Evolutionary conservation across 2,113 vertebrate species (phyloP), one percentile per base, ranked within the genome.

Genomic region (Promerops cafer): DNA sequence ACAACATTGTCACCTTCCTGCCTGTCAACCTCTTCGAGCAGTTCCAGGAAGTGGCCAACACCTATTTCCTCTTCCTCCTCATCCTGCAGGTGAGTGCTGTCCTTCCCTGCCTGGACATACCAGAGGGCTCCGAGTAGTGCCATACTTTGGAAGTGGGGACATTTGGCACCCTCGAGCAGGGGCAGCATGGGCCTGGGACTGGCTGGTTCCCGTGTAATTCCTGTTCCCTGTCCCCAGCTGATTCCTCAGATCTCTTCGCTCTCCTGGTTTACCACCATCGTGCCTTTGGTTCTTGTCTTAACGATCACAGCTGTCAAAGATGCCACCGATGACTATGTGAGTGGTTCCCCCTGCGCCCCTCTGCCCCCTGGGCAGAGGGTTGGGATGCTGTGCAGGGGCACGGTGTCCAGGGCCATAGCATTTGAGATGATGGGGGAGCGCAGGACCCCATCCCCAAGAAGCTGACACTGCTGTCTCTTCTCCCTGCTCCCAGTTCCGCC

Each of bases 201-300:
- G 52, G 19, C 49, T n/a, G 7, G 8, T 26, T 22, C 27, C 33
- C 12, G 6, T 17, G 6, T 93, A 24, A 86, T 65, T 30, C 50
- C 42, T 5, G 0, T 35, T 75, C 11, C 19, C n/a, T 83, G 39
- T 94, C 66, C 75, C 14, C 91, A 99, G 99, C 96, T 99, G 98
- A 99, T 99, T 97, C 99, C 99, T 26, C 99, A 99, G 98, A 99
- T 99, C 94, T 99, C 99, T 19, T 99, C 99, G 1, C 98, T 99
- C 50, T 99, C 99, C 89, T 99, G 99, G 99, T 99, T 99, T 98
- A 99, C 99, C 95, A 99, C 99, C 98, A 99, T 99, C 7, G 99
- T 99, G 99, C 99, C 99, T 99, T 99, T 99, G 98, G 99, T 98
- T 94, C 98, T 99, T 65, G 99, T 99, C 95, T 98, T 99, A 87